Conservation (phyloP, 2,888 invertebrate genomes). For the Cheilosia pagana region DNA sequence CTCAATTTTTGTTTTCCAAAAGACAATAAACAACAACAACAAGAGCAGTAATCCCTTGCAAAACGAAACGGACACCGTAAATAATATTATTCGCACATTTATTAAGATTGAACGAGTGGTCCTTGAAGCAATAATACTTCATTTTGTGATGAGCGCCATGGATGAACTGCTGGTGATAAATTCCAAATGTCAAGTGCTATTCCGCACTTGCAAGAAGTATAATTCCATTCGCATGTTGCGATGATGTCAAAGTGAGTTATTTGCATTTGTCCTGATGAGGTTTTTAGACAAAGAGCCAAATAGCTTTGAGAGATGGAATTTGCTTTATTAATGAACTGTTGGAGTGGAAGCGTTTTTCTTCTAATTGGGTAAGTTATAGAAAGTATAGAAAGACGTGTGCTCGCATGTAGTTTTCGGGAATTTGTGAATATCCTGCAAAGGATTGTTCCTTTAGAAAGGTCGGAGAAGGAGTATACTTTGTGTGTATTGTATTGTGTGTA, state of each 20-base stretch:
- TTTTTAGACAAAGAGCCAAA: slow-evolving; percentile 22
- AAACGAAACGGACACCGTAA: slow-evolving; percentile 13
- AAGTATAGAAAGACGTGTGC: too few species aligned
- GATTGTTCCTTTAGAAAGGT: too few species aligned
- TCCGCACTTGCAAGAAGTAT: not conserved
- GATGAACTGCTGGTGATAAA: slow-evolving; percentile 47
- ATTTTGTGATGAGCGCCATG: slow-evolving; percentile 3
- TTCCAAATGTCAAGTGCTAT: slow-evolving; percentile 39
- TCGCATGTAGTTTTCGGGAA: too few species aligned
- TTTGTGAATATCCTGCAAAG: too few species aligned
- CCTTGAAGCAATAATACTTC: slow-evolving; percentile 59
- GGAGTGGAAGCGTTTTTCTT: not conserved
- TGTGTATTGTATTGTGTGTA: too few species aligned
- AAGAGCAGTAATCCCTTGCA: not conserved
- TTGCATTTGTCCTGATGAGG: slow-evolving; percentile 27
- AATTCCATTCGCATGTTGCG: slow-evolving; percentile 13
- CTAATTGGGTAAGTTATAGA: too few species aligned
- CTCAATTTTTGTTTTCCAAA: not conserved
- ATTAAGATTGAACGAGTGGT: slow-evolving; percentile 67
- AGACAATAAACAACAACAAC: not conserved
- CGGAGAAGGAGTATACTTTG: too few species aligned
- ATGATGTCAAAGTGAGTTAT: slow-evolving; percentile 20
- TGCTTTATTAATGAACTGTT: slow-evolving; percentile 9
- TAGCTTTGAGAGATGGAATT: slow-evolving; percentile 15
- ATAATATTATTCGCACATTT: slow-evolving; percentile 60